Percentiles rank a stretch among this genome's conserved stretches.
Evolutionary conservation across 2,888 invertebrate genomes (phyloP).

Genomic region (Cephus pulcher): DNA sequence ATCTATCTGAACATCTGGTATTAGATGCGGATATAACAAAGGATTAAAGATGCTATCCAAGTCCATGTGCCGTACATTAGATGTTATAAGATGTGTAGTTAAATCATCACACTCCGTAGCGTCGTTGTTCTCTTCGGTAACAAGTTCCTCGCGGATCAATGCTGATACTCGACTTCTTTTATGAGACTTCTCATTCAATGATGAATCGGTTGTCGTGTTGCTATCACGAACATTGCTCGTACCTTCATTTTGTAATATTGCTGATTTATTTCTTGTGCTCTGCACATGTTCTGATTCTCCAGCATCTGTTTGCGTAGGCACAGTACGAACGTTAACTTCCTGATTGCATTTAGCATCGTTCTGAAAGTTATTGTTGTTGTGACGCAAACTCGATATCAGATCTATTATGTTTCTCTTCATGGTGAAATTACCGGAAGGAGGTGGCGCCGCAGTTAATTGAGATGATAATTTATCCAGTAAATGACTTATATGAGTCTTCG

Average conservation of each 20-base stretch:
- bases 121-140: constrained; percentile 49
- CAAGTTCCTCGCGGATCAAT: constrained; percentile 53
- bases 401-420: constrained; percentile 46
- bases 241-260: background rate
- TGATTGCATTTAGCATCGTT: constrained; percentile 37
- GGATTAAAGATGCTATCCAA: constrained; percentile 56
- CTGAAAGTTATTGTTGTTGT: constrained; percentile 38
- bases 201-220: constrained; percentile 21
- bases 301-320: constrained; percentile 39
- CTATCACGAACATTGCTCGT: constrained; percentile 12
- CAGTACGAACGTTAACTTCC: constrained; percentile 34
- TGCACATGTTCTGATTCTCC: background rate
- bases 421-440: constrained; percentile 35
- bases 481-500: constrained; percentile 56
- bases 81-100: constrained; percentile 51
- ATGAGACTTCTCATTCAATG: constrained; percentile 8
- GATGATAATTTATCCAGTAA: constrained; percentile 54
- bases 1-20: constrained; percentile 44
- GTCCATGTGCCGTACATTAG: constrained; percentile 56
- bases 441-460: constrained; percentile 43
- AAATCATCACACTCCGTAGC: constrained; percentile 48
- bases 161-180: constrained; percentile 48
- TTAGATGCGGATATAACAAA: constrained; percentile 56
- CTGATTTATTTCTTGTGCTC: background rate
- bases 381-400: constrained; percentile 44